Evolutionary conservation across 2,888 invertebrate genomes (phyloP).

Genomic region (Phalera bucephala): DNA sequence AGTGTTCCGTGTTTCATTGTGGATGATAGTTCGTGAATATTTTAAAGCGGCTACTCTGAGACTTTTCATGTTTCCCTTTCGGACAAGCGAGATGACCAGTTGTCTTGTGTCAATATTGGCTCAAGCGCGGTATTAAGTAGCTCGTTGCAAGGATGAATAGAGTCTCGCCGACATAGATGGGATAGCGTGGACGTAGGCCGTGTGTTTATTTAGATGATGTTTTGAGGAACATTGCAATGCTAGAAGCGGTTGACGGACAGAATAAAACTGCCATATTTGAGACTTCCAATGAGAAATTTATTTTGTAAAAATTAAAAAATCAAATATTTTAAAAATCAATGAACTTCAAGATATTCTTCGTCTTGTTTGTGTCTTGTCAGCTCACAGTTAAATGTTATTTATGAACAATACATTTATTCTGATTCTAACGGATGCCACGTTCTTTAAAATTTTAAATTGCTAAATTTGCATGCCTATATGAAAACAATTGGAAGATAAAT

Average conservation of each 20-base stretch:
- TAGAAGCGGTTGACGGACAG: not conserved
- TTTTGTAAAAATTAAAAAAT: no score
- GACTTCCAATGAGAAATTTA: no score
- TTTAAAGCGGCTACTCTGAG: constrained; percentile 48
- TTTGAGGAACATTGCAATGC: constrained; percentile 21
- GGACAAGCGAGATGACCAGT: constrained; percentile 73
- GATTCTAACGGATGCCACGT: no score
- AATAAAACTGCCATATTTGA: not conserved
- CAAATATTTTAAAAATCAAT: no score
- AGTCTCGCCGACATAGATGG: constrained; percentile 47
- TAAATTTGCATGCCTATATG: no score
- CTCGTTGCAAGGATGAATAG: constrained; percentile 68
- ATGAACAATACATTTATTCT: no score
- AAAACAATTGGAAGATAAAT: no score
- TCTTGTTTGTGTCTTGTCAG: no score
- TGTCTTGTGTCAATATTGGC: constrained; percentile 69
- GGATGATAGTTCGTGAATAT: constrained; percentile 45
- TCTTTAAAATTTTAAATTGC: no score
- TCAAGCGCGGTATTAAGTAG: constrained; percentile 72
- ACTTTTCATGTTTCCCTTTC: constrained; percentile 56
- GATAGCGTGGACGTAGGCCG: constrained; percentile 39
- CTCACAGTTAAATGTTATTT: no score
- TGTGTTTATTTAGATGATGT: constrained; percentile 52
- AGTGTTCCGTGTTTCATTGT: no score
- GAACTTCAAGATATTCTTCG: no score